Evolutionary conservation across 2,888 invertebrate species (phyloP).

Genomic region (Eristalis tenax): DNA sequence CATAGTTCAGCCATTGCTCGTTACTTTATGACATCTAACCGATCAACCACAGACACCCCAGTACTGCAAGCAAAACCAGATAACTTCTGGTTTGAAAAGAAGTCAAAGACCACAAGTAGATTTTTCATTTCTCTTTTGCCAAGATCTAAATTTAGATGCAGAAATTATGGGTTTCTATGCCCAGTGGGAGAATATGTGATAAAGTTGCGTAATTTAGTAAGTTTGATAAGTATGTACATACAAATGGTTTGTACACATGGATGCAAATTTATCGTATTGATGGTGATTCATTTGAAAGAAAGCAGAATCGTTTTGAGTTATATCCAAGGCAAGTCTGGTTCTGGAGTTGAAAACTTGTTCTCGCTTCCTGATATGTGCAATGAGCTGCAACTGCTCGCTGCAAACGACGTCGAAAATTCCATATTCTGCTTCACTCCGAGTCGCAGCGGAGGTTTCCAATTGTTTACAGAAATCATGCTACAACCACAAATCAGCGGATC

Average conservation of each 20-base stretch:
- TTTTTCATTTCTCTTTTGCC: conserved; percentile 23
- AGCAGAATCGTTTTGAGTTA: not conserved
- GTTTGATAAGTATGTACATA: not conserved
- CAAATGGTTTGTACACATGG: conserved; percentile 5
- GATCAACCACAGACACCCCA: conserved; percentile 11
- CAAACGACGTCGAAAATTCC: no score
- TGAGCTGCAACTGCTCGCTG: no score
- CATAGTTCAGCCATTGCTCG: conserved; percentile 12
- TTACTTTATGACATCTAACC: conserved; percentile 21
- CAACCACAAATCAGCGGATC: not conserved
- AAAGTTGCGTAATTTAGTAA: conserved; percentile 24
- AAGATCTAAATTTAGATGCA: conserved; percentile 29
- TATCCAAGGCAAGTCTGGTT: not conserved
- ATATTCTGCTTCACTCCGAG: not conserved
- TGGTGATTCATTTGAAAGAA: conserved; percentile 6
- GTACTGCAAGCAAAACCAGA: conserved; percentile 46
- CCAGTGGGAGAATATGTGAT: conserved; percentile 14
- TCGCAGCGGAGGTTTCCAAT: not conserved
- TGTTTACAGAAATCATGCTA: not conserved
- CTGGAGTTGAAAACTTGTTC: no score
- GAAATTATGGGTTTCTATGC: conserved; percentile 24
- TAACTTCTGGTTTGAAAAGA: conserved; percentile 35
- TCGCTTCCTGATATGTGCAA: no score
- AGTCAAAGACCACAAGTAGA: conserved; percentile 31
- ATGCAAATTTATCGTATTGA: not conserved